These are phyloP conservation scores for Ligdia adustata DNA, from an alignment of 2,888 invertebrate species.

Conservation along the genomic window DNA sequence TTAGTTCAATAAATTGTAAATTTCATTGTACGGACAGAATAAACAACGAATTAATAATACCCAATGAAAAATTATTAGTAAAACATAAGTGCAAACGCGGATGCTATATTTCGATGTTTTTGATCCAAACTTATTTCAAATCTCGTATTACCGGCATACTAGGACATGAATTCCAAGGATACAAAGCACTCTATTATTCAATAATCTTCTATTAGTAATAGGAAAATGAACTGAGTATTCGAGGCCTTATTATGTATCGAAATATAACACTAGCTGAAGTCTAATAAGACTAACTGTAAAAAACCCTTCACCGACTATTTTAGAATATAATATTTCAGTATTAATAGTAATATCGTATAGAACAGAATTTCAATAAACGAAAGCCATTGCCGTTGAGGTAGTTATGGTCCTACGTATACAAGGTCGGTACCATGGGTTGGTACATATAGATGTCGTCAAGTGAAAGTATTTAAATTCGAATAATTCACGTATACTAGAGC, in stretches of 20 bases:
- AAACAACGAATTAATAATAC: conserved; percentile 40
- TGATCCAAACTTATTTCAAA: conserved; percentile 41
- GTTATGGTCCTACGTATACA: neutral
- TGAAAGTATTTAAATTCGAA: no score
- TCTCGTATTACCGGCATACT: conserved; percentile 68
- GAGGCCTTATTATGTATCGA: conserved; percentile 10
- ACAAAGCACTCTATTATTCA: conserved; percentile 39
- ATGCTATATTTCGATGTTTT: conserved; percentile 35
- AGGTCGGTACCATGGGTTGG: neutral
- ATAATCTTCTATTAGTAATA: conserved; percentile 55
- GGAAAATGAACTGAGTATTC: conserved; percentile 43
- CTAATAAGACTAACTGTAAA: neutral
- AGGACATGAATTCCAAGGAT: conserved; percentile 44
- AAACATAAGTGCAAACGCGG: neutral
- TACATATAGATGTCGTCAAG: neutral
- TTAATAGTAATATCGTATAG: no score
- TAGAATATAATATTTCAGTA: neutral
- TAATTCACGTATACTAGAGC: no score
- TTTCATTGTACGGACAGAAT: conserved; percentile 24
- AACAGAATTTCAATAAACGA: no score
- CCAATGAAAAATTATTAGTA: conserved; percentile 66
- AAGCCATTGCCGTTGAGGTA: no score
- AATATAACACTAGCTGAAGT: conserved; percentile 16
- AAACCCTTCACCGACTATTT: neutral
- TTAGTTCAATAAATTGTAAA: no score